phyloP scores from a whole-genome alignment of 2,797 vertebrate genomes.

The Tenualosa thibaudeaui region DNA sequence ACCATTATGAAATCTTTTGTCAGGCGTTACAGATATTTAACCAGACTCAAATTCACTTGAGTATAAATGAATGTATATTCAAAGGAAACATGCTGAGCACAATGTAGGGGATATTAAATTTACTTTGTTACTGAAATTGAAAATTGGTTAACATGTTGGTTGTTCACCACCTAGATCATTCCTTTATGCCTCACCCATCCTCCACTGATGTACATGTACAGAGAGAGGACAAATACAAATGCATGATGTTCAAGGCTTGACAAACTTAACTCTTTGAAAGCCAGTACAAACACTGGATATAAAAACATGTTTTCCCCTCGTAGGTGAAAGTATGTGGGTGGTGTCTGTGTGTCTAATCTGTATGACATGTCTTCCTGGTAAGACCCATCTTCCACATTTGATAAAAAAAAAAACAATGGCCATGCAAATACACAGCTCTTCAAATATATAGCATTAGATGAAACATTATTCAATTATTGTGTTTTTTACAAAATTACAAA shows the following conservation, averaged over 20 bases:
- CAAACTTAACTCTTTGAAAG: background rate
- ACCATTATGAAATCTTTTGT: background rate
- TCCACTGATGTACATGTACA: no score
- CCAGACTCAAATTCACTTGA: background rate
- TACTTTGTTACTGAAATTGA: no score
- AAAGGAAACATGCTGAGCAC: background rate
- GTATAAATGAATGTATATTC: no score
- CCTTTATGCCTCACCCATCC: no score
- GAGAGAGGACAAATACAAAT: background rate
- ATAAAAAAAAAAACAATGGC: no score
- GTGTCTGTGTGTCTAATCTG: background rate
- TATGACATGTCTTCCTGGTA: background rate
- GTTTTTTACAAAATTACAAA: background rate
- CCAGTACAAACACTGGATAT: background rate
- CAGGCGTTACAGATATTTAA: background rate
- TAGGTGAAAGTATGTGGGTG: slow-evolving; percentile 5
- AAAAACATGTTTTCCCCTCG: background rate
- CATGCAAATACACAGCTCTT: background rate
- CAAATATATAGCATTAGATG: background rate
- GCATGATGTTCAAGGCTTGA: background rate
- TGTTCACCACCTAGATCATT: background rate
- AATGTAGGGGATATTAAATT: no score
- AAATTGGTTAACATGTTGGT: background rate
- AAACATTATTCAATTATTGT: background rate
- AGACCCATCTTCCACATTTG: background rate